Evolutionary conservation across 2,113 vertebrate genomes (phyloP).

Genomic region (Petrocephalus microphthalmus): DNA sequence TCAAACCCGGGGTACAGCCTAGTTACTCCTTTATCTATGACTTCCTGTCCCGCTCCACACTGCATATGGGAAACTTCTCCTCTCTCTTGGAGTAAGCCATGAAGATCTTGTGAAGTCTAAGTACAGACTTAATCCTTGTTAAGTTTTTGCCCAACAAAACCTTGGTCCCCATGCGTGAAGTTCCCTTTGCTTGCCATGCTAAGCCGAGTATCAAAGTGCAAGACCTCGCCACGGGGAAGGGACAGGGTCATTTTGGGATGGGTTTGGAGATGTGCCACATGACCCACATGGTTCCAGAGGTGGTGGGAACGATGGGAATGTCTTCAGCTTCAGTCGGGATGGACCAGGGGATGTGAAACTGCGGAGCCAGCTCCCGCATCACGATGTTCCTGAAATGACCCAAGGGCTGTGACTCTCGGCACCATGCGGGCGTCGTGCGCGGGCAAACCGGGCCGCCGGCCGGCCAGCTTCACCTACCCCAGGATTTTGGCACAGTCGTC

Average conservation of each 20-base stretch:
- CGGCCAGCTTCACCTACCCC: constrained; percentile 60
- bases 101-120: not conserved
- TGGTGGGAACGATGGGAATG: constrained; percentile 85
- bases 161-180: not conserved
- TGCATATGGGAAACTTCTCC: not conserved
- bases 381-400: constrained; percentile 68
- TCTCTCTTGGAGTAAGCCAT: not conserved
- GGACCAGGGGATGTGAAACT: constrained; percentile 85
- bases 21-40: no score
- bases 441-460: not conserved
- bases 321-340: constrained; percentile 84
- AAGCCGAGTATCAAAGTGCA: not conserved
- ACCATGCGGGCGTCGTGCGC: not conserved
- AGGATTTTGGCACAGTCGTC: constrained; percentile 88
- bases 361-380: constrained; percentile 83
- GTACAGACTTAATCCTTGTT: not conserved
- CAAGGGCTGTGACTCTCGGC: not conserved
- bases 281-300: constrained; percentile 82
- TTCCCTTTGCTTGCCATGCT: not conserved
- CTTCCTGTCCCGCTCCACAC: no score
- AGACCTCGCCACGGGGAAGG: not conserved
- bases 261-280: not conserved
- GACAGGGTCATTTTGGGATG: not conserved
- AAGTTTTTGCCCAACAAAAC: not conserved
- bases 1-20: no score